Percentiles rank a stretch among this genome's conserved stretches.
Conservation (phyloP, 2,888 invertebrate genomes). For the Eucera pruinosa region DNA sequence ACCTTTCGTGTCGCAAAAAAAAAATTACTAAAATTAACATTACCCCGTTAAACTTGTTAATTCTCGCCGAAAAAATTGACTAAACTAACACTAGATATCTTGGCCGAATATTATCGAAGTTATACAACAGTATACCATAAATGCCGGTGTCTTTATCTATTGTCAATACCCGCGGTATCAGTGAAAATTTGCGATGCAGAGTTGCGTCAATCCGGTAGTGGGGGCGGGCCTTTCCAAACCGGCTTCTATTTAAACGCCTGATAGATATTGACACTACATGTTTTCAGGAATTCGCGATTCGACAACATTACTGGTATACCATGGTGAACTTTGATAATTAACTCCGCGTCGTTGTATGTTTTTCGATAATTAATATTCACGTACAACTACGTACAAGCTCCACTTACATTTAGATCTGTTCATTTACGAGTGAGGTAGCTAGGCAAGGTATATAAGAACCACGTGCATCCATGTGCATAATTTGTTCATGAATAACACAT, state of each 20-base stretch:
- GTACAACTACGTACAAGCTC: not conserved
- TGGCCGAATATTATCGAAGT: constrained; percentile 1
- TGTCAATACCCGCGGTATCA: constrained; percentile 33
- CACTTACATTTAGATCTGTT: not conserved
- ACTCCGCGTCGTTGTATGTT: not conserved
- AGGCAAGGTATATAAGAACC: not conserved
- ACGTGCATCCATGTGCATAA: not conserved
- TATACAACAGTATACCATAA: not conserved
- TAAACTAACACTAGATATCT: not conserved
- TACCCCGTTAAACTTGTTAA: not conserved
- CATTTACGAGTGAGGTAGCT: not conserved
- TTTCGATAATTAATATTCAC: constrained; percentile 13
- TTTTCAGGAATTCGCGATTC: constrained; percentile 13
- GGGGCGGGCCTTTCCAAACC: constrained; percentile 32
- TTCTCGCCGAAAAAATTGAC: not conserved
- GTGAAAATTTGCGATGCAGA: constrained; percentile 18
- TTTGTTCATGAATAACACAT: constrained; percentile 14
- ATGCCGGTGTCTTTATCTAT: constrained; percentile 9
- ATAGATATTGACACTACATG: constrained; percentile 19
- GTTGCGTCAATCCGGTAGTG: not conserved
- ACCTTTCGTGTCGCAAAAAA: not conserved
- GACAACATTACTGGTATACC: not conserved
- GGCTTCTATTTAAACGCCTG: constrained; percentile 18
- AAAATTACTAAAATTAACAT: not conserved
- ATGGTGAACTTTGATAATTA: constrained; percentile 34